A percentile compares a stretch with the other conserved stretches of the same genome.
Conservation (phyloP, 2,113 vertebrate genomes). For the Malurus elegans region DNA sequence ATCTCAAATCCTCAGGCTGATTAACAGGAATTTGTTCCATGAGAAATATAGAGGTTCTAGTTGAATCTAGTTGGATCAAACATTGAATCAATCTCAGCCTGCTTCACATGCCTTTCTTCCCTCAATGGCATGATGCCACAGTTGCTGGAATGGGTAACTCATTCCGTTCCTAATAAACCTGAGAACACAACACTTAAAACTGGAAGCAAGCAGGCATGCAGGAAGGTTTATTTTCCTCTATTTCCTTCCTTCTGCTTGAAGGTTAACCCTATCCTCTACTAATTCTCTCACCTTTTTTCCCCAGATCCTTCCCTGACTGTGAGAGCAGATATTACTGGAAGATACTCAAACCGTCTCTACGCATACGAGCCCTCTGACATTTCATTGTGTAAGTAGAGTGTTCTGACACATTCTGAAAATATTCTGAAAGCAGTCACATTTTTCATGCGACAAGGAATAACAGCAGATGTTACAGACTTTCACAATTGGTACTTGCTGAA, state of each 20-base stretch:
- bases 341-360: constrained; percentile 90
- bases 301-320: constrained; percentile 95
- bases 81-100: not conserved
- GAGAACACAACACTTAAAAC: not conserved
- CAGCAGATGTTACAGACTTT: not conserved
- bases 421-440: not conserved
- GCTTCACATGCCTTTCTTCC: not conserved
- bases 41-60: not conserved
- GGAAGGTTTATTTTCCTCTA: not conserved
- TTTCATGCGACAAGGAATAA: not conserved
- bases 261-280: not conserved
- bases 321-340: constrained; percentile 90
- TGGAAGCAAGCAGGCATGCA: not conserved
- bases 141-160: not conserved
- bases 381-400: constrained; percentile 78
- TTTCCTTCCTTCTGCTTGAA: not conserved
- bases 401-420: not conserved
- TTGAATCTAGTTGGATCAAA: not conserved
- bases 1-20: not conserved
- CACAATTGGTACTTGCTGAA: not conserved
- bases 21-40: not conserved
- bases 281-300: not conserved
- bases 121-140: not conserved
- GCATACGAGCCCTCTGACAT: constrained; percentile 88
- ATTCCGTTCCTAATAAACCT: not conserved